phyloP scores from a whole-genome alignment of 1,140 invertebrate genomes.

The roundworm (Caenorhabditis elegans) region WBcel235 BX284606.5:5560501-5561000 shows the following conservation, averaged over 20 bases:
- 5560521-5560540: not conserved
- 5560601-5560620: not conserved
- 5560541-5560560: not conserved
- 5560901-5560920: not conserved
- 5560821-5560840: constrained; percentile 24
- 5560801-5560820: constrained; percentile 53
- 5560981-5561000: too few relatives aligned
- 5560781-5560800: constrained; percentile 53
- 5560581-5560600: not conserved
- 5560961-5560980: not conserved
- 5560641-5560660: constrained; percentile 33
- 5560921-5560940: not conserved
- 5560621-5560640: constrained; percentile 22
- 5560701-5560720: not conserved
- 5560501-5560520: constrained; percentile 9
- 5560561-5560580: not conserved
- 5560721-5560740: not conserved
- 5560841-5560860: not conserved
- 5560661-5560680: not conserved
- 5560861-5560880: not conserved
- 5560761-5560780: constrained; percentile 48
- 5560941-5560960: not conserved
- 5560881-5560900: not conserved
- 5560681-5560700: constrained; percentile 12
- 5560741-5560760: constrained; percentile 46